These are phyloP conservation scores for Temnothorax curvispinosus DNA, from an alignment of 1,140 invertebrate genomes.

Conservation along the genomic window DNA sequence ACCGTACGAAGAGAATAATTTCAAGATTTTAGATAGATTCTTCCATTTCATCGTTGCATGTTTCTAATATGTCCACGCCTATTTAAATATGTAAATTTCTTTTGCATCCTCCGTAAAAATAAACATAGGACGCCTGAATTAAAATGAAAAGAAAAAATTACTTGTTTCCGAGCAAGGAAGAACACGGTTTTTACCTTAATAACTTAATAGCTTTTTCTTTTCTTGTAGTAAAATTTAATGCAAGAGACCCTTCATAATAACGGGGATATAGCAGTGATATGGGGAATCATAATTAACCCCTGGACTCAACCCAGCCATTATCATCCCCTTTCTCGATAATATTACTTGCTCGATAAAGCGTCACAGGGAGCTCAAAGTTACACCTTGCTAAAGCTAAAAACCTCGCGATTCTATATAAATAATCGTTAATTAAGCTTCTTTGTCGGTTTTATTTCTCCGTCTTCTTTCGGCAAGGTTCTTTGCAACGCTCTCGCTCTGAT, in stretches of 20 bases:
- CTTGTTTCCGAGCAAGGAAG: conserved; percentile 21
- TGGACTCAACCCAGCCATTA: conserved; percentile 56
- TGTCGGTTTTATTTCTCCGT: neutral
- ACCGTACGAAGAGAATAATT: neutral
- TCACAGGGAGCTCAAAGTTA: neutral
- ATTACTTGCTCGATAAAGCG: conserved; percentile 4
- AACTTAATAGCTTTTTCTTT: conserved; percentile 37
- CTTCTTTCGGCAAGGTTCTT: neutral
- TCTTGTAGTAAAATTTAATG: conserved; percentile 57
- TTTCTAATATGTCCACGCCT: neutral
- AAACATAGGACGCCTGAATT: conserved; percentile 31
- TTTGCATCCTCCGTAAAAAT: neutral
- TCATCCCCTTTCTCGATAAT: conserved; percentile 45
- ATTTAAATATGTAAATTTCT: conserved; percentile 47
- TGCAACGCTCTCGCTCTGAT: conserved; percentile 3
- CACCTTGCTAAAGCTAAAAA: neutral
- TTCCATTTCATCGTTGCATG: neutral
- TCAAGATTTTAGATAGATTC: conserved; percentile 10
- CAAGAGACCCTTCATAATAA: conserved; percentile 51
- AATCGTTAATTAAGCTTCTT: conserved; percentile 2
- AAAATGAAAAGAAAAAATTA: conserved; percentile 11
- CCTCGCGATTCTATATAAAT: conserved; percentile 9
- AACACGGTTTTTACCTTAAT: conserved; percentile 57
- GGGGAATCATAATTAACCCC: conserved; percentile 53
- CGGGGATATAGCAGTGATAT: conserved; percentile 44